Evolutionary conservation across 92 coral and sea anemone genomes (phyloP).

Genomic region (Nematostella vectensis): DNA sequence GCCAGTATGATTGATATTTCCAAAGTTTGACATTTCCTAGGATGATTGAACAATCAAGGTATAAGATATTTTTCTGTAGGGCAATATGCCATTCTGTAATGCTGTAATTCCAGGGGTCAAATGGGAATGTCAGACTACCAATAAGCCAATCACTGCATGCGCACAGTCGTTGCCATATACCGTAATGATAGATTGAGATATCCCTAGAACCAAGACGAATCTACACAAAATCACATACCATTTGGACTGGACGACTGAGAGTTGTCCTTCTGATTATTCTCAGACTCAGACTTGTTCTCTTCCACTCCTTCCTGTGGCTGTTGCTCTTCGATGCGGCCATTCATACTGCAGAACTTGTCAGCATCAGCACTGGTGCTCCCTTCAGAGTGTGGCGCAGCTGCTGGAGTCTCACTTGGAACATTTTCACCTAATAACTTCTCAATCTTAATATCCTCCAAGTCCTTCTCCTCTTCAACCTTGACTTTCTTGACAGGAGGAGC

Average conservation of each 20-base stretch:
- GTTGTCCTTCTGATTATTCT: conserved; percentile 6
- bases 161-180: too few relatives aligned
- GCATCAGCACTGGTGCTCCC: conserved; percentile 62
- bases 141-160: too few relatives aligned
- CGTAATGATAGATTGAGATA: too few relatives aligned
- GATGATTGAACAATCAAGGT: too few relatives aligned
- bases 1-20: too few relatives aligned
- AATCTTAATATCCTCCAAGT: conserved; percentile 42
- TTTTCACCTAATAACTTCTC: conserved; percentile 25
- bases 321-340: not conserved
- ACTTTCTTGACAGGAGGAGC: conserved; percentile 50
- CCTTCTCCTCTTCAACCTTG: conserved; percentile 63
- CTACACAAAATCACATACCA: too few relatives aligned
- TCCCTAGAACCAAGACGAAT: too few relatives aligned
- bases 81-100: too few relatives aligned
- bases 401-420: conserved; percentile 34
- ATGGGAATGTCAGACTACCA: too few relatives aligned
- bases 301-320: conserved; percentile 23
- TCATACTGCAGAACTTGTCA: conserved; percentile 7
- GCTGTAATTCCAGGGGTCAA: too few relatives aligned
- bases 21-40: too few relatives aligned
- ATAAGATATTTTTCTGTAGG: too few relatives aligned
- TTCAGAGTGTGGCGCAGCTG: conserved; percentile 47
- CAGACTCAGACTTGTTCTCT: conserved; percentile 9
- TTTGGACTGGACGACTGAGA: conserved; percentile 16